phyloP scores from a whole-genome alignment of 2,888 invertebrate species.

The Azorinus chamasolen region DNA sequence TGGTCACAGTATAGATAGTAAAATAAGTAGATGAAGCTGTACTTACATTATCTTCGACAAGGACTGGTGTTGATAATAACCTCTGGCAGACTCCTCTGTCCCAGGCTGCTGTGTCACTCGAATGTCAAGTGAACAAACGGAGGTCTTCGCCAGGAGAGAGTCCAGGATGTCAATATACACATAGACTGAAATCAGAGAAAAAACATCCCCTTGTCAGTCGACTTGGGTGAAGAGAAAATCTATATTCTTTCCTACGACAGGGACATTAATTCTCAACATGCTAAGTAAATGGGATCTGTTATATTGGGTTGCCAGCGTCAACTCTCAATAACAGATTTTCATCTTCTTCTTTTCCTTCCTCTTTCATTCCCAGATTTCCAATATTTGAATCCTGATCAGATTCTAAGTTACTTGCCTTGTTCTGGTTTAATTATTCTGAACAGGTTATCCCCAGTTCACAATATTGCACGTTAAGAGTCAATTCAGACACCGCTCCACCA shows the following conservation, averaged over 20 bases:
- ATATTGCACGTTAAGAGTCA: no score
- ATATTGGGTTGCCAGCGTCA: no score
- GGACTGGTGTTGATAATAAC: neutral
- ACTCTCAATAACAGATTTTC: no score
- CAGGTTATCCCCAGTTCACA: no score
- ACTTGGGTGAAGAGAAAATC: slow-evolving; percentile 9
- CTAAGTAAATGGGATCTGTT: no score
- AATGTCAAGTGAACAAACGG: slow-evolving; percentile 73
- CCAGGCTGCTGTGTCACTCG: slow-evolving; percentile 57
- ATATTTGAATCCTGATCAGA: no score
- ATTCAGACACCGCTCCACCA: no score
- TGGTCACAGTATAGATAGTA: no score
- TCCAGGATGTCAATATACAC: slow-evolving; percentile 77
- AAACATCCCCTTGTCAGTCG: neutral
- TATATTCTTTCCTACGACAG: slow-evolving; percentile 6
- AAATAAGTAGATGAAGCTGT: neutral
- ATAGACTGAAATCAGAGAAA: slow-evolving; percentile 62
- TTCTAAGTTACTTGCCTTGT: no score
- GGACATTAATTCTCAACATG: slow-evolving; percentile 6
- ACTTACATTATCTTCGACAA: slow-evolving; percentile 30
- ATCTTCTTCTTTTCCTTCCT: no score
- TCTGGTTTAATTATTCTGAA: no score
- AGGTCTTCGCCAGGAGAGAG: slow-evolving; percentile 74
- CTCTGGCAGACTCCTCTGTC: neutral
- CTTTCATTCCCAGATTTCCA: no score